These are phyloP conservation scores for Spilogale gracilis DNA, from an alignment of 2,113 vertebrate genomes.

Conservation along the genomic window DNA sequence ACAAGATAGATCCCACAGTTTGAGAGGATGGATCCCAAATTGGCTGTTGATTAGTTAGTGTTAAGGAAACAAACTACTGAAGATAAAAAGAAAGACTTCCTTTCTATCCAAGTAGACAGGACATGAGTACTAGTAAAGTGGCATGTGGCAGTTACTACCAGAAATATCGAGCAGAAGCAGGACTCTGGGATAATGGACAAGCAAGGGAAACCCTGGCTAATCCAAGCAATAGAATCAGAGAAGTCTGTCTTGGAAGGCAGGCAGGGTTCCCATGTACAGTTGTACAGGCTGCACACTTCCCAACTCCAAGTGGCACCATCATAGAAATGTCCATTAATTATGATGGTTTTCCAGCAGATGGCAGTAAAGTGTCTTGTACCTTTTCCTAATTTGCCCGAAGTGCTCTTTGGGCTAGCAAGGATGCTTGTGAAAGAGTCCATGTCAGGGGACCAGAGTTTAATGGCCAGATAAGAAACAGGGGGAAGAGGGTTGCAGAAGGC, in stretches of 20 bases:
- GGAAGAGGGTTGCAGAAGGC: background rate
- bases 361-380: conserved; percentile 16
- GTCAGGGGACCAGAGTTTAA: background rate
- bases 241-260: background rate
- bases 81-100: background rate
- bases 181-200: background rate
- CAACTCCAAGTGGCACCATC: background rate
- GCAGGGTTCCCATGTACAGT: background rate
- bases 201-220: background rate
- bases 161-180: background rate
- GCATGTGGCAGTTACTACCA: background rate
- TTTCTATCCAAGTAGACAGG: background rate
- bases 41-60: background rate
- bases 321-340: background rate
- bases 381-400: background rate
- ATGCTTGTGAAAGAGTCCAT: background rate
- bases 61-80: background rate
- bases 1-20: background rate
- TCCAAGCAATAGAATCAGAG: background rate
- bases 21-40: background rate
- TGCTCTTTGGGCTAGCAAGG: background rate
- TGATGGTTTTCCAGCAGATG: conserved; percentile 32
- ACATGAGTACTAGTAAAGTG: background rate
- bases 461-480: background rate
- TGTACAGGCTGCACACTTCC: background rate